Base-by-base conservation (phyloP, 2,888 invertebrate species). In the Polyommatus iphigenia region DNA sequence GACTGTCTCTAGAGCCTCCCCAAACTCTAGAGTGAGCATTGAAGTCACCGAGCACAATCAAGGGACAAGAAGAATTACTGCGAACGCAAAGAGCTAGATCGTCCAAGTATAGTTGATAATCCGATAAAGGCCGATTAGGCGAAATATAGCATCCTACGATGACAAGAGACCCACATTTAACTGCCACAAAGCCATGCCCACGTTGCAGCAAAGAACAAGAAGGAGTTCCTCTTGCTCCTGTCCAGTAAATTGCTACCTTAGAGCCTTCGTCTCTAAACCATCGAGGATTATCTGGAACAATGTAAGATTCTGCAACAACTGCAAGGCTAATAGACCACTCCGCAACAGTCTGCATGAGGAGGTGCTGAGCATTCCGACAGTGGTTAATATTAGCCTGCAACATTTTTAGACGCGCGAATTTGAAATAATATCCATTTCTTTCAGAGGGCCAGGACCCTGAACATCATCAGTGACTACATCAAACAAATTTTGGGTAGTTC, bases 121-220 rank as follows among this genome's bases (percentile, higher is more conserved):
- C 36, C 0, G 62, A 8, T 8, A 67, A 15, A 7, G 20, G 20
- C 7, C 76, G 41, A 46, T 76, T 76, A 1, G 76, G 76, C 6
- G 76, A 76, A 10, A 76, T 46, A 24, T 77, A 77, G 6, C 50
- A 71, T 18, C 77, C 76, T 8, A 76, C 32, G 36, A 76, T n/a
- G 5, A 36, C 41, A 10, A 62, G 8, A 7, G 32, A 20, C 13
- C 46, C 76, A 36, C 76, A 76, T 24, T 41, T 32, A 10, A 76
- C 76, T 8, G 36, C 62, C 18, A 76, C 76, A 36, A 77, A 24
- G 3, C 76, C 67, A 24, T 24, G 24, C 36, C 67, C 67, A 10
- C 15, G 32, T 41, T 24, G 20, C 13, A 46, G 41, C 5, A 67
- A 13, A 1, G 41, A 6, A 36, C 76, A 77, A 15, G 76, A 20